phyloP scores from a whole-genome alignment of 2,113 vertebrate genomes.

The Anhinga anhinga region DNA sequence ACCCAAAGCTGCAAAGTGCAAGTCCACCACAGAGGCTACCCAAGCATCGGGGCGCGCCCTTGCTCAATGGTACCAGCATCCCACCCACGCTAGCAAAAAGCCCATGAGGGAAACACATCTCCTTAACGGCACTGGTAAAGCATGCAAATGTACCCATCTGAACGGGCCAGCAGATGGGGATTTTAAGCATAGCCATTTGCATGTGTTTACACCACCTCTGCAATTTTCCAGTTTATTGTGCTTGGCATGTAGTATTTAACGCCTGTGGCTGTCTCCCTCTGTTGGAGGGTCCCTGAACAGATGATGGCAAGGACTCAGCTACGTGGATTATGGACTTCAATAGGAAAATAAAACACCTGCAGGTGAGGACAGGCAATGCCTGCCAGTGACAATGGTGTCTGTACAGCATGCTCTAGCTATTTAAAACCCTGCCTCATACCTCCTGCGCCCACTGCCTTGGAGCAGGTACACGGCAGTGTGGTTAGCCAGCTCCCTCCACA shows the following conservation, averaged over 20 bases:
- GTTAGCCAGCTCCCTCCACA: not conserved
- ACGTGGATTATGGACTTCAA: not conserved
- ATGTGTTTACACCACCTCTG: not conserved
- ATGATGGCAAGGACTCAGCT: not conserved
- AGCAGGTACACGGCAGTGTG: rapidly evolving
- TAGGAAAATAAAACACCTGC: not conserved
- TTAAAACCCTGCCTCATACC: not conserved
- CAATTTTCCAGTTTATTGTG: not conserved
- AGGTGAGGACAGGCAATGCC: not conserved
- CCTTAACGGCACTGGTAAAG: rapidly evolving
- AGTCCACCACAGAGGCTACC: not conserved
- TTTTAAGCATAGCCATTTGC: not conserved
- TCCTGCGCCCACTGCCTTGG: not conserved
- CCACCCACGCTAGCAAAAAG: not conserved
- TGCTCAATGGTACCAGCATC: not conserved
- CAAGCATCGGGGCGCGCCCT: not conserved
- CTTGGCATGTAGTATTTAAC: rapidly evolving
- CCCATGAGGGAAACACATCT: rapidly evolving
- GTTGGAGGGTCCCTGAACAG: not conserved
- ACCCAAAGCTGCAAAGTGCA: not conserved
- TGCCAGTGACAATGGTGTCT: rapidly evolving
- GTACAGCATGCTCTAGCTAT: not conserved
- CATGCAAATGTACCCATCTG: rapidly evolving
- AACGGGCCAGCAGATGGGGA: rapidly evolving
- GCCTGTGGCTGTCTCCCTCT: not conserved